phyloP scores from a whole-genome alignment of 2,888 invertebrate species.

The Ptycholaimellus sp. region DNA sequence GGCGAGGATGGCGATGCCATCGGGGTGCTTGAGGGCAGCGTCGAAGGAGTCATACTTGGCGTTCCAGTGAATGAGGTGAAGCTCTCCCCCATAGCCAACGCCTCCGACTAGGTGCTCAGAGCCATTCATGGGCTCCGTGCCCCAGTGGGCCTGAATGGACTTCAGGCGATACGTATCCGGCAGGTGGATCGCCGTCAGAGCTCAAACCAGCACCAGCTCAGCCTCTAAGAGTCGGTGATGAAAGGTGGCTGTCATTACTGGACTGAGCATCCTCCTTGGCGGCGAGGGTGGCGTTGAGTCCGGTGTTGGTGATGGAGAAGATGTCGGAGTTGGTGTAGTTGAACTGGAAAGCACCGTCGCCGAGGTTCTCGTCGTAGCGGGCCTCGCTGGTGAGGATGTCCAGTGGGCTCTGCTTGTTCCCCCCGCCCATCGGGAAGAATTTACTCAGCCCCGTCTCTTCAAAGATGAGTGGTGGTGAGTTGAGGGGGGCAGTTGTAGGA shows the following conservation, averaged over 20 bases:
- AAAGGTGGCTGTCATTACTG: no score
- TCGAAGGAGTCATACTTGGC: constrained; percentile 20
- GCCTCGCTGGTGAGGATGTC: constrained; percentile 5
- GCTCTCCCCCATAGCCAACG: constrained; percentile 23
- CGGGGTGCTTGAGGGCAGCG: constrained; percentile 20
- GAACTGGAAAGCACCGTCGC: constrained; percentile 6
- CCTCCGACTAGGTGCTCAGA: constrained; percentile 24
- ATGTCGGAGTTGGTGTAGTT: constrained; percentile 3
- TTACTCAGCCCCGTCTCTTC: constrained; percentile 14
- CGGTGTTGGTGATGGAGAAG: constrained; percentile 4
- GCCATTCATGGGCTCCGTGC: constrained; percentile 23
- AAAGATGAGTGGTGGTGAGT: no score
- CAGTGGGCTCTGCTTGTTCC: constrained; percentile 7
- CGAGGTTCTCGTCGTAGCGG: constrained; percentile 6
- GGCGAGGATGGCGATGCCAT: constrained; percentile 20
- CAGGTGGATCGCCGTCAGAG: constrained; percentile 3
- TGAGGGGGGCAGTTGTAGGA: no score
- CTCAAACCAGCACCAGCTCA: background rate
- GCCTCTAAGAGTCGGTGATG: background rate
- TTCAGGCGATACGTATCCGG: constrained; percentile 1
- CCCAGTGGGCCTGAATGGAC: constrained; percentile 6
- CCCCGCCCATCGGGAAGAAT: constrained; percentile 4
- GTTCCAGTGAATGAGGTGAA: constrained; percentile 22
- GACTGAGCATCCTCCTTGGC: background rate
- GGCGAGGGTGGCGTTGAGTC: constrained; percentile 2